Base-by-base conservation (phyloP, 2,113 vertebrate species). In the Rhabdornis inornatus region DNA sequence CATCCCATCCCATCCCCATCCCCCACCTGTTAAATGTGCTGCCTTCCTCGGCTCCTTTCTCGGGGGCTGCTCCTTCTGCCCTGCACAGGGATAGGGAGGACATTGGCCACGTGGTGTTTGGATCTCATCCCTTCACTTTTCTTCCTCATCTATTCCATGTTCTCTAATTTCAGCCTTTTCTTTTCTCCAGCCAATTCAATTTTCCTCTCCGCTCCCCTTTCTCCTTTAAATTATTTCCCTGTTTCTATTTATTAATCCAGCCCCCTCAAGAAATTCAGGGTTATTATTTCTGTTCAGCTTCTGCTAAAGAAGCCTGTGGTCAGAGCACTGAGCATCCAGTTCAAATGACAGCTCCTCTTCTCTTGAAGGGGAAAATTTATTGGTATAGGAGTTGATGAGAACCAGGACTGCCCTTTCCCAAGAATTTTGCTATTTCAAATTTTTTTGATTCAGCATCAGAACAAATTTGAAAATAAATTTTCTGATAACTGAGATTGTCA, bases 11-110 rank as follows among this genome's bases (percentile, higher is more conserved):
- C 47, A 42, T 37, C 44, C 44, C 52, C 52, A 30, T 5, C 17
- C 15, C 50, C 31, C 64, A 98, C 98, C 98, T 97, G 98, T 98
- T 71, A 98, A 80, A 25, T 98, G 98, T 20, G 97, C 98, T 49
- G 91, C 97, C 61, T 70, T 96, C 61, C 83, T 97, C 4, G 4
- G 40, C 79, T 89, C 96, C 47, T 92, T 96, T 39, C 31, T 20
- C 49, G 16, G 23, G 2, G 45, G 22, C 49, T 91, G 72, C 16
- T 74, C 94, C 90, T 77, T 83, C 72, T 87, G 86, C 31, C 94
- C 98, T 98, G 90, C n/a, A 65, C 64, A 50, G 57, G 20, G 69
- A 88, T 4, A 22, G 63, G 30, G 71, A 24, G 66, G 10, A 30
- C 1, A 0, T 93, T 42, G 72, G 49, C 39, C 31, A 16, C 0